Evolutionary conservation across 2,797 vertebrate genomes (phyloP), one percentile per base, ranked within the genome.

Genomic region (Acanthopagrus latus): DNA sequence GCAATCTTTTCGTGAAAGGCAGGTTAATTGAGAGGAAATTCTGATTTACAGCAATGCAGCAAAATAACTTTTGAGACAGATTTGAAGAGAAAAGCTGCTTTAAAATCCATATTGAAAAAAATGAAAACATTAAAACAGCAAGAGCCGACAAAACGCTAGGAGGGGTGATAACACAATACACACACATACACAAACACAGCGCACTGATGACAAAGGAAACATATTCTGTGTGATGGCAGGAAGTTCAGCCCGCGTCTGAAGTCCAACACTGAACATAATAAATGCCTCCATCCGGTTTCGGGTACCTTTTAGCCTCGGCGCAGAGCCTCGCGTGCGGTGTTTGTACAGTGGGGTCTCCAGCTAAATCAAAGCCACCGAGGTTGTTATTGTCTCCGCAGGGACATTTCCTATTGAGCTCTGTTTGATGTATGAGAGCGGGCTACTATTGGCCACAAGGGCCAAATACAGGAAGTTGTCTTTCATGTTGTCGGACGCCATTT

Each of bases 381-480:
- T 89, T 95, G 91, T 95, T 95, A 94, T 95, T 91, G 91, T 92
- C 89, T 86, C 81, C 44, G 9, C 85, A 83, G 85, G 86, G 92
- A 95, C 91, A 89, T 93, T 95, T 95, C 93, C 92, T 92, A 91
- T 92, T 91, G 89, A 85, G 91, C 73, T 78, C 63, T 21, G 85
- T 94, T 95, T 94, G 92, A 94, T 94, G 93, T 93, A 76, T 71
- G 80, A 81, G 78, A 76, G 78, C 83, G 68, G 74, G 81, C 64
- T 86, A 62, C 81, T 74, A 89, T 77, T 92, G 88, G 93, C 76
- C 87, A 83, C 86, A 12, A 60, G 70, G 88, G 88, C 89, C 87
- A 93, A 92, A 95, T 91, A 93, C 82, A 93, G 91, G 93, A 94
- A 92, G 88, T 88, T 88, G 81, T 91, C 90, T 92, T 91, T 92